Conservation (phyloP, 2,888 invertebrate genomes). For the Rhagonycha fulva region DNA sequence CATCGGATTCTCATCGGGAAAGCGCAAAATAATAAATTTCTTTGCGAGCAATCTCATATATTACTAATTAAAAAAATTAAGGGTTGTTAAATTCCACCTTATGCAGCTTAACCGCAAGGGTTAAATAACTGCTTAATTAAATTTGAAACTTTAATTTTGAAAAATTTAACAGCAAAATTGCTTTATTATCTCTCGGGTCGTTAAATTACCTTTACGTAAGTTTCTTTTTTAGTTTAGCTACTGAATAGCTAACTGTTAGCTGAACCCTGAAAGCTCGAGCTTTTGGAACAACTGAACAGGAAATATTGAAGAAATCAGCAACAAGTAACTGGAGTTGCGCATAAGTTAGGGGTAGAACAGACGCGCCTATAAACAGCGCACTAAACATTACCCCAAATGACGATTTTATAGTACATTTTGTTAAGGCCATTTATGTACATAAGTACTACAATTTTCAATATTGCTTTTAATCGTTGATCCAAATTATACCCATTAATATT, state of each 20-base stretch:
- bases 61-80: too few relatives aligned
- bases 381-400: neutral
- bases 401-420: neutral
- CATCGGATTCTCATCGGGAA: too few relatives aligned
- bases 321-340: neutral
- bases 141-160: too few relatives aligned
- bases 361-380: neutral
- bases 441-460: neutral
- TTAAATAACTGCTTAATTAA: too few relatives aligned
- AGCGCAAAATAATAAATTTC: too few relatives aligned
- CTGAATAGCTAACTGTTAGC: neutral
- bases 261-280: neutral
- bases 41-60: too few relatives aligned
- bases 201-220: neutral
- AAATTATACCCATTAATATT: neutral
- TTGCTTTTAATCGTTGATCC: neutral
- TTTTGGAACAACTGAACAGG: neutral
- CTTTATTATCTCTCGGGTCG: neutral
- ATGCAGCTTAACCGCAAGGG: too few relatives aligned
- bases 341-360: neutral
- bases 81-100: too few relatives aligned
- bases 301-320: neutral
- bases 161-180: too few relatives aligned
- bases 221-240: neutral
- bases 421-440: neutral